Percentiles rank a stretch among this genome's conserved stretches.
phyloP scores from a whole-genome alignment of 2,113 vertebrate genomes.

The Loxodonta africana region DNA sequence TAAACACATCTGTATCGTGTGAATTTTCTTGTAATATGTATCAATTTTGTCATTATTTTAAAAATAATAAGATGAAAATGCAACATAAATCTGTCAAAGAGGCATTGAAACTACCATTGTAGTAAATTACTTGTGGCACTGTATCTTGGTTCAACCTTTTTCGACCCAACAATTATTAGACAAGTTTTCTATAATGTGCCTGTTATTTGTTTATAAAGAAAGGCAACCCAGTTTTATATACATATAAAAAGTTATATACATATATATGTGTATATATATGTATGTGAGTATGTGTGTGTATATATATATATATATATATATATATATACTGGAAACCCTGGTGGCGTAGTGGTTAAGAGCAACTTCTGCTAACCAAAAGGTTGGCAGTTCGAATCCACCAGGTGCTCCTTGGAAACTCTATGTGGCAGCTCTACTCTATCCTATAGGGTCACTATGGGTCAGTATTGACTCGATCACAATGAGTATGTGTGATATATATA shows the following conservation, averaged over 20 bases:
- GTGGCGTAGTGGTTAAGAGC: no score
- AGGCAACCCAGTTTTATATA: background rate
- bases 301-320: background rate
- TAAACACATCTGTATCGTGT: slow-evolving; percentile 2
- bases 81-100: slow-evolving; percentile 22
- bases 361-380: no score
- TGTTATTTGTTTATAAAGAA: background rate
- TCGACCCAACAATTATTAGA: slow-evolving; percentile 3
- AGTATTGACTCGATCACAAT: no score
- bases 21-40: slow-evolving; percentile 1
- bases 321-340: no score
- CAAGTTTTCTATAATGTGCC: background rate
- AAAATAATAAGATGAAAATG: background rate
- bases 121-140: background rate
- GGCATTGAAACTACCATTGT: background rate
- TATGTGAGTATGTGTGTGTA: background rate
- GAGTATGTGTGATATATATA: no score
- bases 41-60: background rate
- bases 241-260: background rate
- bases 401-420: no score
- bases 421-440: no score
- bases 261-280: no score
- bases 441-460: no score
- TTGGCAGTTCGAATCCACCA: no score
- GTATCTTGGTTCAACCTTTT: background rate